phyloP scores from a whole-genome alignment of 2,888 invertebrate genomes.

The Orthonevra nobilis region DNA sequence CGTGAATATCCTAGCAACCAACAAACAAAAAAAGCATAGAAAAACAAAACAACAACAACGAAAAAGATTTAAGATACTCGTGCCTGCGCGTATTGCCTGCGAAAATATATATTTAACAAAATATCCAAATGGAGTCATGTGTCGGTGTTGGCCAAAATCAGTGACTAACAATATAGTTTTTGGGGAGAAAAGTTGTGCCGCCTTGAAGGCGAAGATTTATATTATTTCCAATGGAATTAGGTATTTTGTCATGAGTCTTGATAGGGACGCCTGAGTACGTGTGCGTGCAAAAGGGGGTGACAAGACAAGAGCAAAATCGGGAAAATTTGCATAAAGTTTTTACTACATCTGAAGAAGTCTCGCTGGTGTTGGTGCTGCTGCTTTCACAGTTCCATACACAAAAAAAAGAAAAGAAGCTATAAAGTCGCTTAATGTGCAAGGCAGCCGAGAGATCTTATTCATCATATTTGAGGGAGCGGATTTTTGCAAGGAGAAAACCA shows the following conservation, averaged over 20 bases:
- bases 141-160: neutral
- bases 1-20: conserved; percentile 60
- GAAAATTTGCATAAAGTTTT: conserved; percentile 56
- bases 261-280: neutral
- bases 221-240: conserved; percentile 38
- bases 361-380: conserved; percentile 1
- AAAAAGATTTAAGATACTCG: conserved; percentile 49
- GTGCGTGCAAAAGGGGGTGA: neutral
- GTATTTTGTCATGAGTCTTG: conserved; percentile 38
- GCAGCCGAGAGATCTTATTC: conserved; percentile 8
- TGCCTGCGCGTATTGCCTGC: neutral
- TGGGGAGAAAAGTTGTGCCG: conserved; percentile 44
- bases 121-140: conserved; percentile 13
- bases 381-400: neutral
- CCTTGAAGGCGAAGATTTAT: conserved; percentile 53
- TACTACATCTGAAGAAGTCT: neutral
- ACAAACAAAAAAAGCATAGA: too few species aligned
- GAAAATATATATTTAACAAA: conserved; percentile 15
- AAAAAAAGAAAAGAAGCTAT: neutral
- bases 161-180: neutral
- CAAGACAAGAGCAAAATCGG: neutral
- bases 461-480: too few species aligned
- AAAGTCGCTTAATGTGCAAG: neutral
- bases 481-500: too few species aligned
- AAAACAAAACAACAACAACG: conserved; percentile 45